phyloP scores from a whole-genome alignment of 2,797 vertebrate genomes.

The Notolepis coatsorum region DNA sequence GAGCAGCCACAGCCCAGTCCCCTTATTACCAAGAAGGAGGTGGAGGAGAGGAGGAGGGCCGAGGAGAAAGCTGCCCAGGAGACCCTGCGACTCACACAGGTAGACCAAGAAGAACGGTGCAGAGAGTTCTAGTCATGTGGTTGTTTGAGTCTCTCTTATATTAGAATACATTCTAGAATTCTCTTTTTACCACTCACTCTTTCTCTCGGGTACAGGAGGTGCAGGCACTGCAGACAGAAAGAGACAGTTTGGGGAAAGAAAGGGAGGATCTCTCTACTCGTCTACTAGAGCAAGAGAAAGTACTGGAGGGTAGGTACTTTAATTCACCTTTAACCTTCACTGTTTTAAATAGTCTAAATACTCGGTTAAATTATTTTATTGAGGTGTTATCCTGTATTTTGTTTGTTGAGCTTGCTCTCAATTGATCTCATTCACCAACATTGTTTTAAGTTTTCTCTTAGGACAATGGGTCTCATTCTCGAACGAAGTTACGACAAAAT shows the following conservation, averaged over 20 bases:
- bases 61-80: slow-evolving; percentile 69
- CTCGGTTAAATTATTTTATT: too few relatives aligned
- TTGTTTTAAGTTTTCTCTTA: too few relatives aligned
- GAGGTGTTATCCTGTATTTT: too few relatives aligned
- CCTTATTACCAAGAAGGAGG: slow-evolving; percentile 55
- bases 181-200: slow-evolving; percentile 1
- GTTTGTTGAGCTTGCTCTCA: too few relatives aligned
- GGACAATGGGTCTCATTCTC: accelerated
- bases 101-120: slow-evolving; percentile 11
- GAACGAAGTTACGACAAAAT: too few relatives aligned
- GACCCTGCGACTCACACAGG: slow-evolving; percentile 72
- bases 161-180: background rate
- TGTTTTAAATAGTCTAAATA: background rate
- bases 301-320: slow-evolving; percentile 66
- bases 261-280: slow-evolving; percentile 62
- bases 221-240: slow-evolving; percentile 63
- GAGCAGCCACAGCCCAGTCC: slow-evolving; percentile 45
- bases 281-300: slow-evolving; percentile 64
- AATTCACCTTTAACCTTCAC: background rate
- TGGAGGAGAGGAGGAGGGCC: slow-evolving; percentile 62
- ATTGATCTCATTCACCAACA: too few relatives aligned
- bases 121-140: background rate
- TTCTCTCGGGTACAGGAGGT: slow-evolving; percentile 51
- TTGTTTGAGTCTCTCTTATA: background rate
- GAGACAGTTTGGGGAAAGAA: slow-evolving; percentile 63